A percentile compares a stretch with the other conserved stretches of the same genome.
Conservation (phyloP, 2,113 vertebrate species). For the human (Homo sapiens) region DNA sequence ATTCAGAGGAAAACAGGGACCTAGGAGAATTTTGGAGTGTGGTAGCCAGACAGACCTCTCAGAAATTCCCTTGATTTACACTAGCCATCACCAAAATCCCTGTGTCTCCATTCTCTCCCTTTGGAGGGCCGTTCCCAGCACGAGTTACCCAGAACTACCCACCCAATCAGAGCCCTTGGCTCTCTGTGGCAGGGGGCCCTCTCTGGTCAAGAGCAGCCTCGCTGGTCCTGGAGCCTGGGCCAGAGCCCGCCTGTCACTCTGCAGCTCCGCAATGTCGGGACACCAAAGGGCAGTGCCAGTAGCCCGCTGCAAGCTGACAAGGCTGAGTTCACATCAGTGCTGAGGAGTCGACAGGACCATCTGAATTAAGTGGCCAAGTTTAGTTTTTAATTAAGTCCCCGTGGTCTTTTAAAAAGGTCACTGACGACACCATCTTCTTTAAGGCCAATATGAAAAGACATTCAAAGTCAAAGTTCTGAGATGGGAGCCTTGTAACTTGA, state of each 20-base stretch:
- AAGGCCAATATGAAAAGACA: constrained; percentile 81
- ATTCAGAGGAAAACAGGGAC: background rate
- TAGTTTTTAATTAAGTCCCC: constrained; percentile 88
- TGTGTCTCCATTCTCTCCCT: background rate
- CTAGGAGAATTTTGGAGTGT: background rate
- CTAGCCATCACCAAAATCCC: rapidly evolving
- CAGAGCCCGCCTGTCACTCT: constrained; percentile 28
- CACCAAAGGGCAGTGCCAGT: constrained; percentile 37
- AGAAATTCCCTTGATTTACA: background rate
- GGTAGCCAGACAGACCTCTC: background rate
- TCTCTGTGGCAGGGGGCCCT: background rate
- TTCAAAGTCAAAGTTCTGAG: constrained; percentile 81
- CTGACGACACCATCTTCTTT: constrained; percentile 82
- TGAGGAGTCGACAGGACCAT: constrained; percentile 71
- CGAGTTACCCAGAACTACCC: background rate
- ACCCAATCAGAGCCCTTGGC: background rate
- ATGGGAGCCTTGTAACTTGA: constrained; percentile 74
- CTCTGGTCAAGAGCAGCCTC: background rate
- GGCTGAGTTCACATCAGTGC: constrained; percentile 72
- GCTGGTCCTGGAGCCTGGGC: background rate
- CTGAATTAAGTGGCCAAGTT: constrained; percentile 80
- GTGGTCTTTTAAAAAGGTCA: constrained; percentile 86
- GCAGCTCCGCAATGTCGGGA: background rate
- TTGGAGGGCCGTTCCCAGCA: background rate
- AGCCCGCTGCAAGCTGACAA: constrained; percentile 71